Evolutionary conservation across 2,113 vertebrate species (phyloP).

Genomic region (Chiloscyllium plagiosum): DNA sequence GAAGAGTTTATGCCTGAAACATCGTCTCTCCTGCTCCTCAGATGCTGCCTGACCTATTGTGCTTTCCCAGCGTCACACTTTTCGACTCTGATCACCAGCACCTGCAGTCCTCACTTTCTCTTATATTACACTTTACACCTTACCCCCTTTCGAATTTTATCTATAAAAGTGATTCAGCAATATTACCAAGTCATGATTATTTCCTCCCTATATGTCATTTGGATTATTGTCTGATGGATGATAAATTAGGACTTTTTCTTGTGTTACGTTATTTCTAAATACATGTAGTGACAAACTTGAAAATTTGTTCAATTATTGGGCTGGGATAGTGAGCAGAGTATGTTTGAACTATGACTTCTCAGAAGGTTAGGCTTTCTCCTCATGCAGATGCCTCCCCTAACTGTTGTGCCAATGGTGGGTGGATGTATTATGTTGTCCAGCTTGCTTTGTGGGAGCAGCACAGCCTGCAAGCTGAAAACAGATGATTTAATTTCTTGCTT

Average conservation of each 20-base stretch:
- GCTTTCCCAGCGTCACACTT: too few species aligned
- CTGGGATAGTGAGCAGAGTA: neutral
- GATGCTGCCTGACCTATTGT: too few species aligned
- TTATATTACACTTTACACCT: neutral
- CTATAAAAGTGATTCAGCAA: neutral
- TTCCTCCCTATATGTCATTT: neutral
- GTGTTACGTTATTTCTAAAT: neutral
- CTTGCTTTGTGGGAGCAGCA: neutral
- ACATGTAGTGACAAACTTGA: neutral
- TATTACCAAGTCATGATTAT: neutral
- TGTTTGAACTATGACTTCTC: neutral
- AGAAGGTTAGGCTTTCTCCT: neutral
- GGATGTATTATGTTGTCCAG: neutral
- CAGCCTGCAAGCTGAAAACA: neutral
- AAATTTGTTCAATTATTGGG: neutral
- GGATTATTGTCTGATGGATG: neutral
- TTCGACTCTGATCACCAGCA: too few species aligned
- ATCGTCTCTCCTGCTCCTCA: too few species aligned
- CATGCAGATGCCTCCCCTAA: neutral
- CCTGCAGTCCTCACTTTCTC: too few species aligned
- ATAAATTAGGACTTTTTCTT: neutral
- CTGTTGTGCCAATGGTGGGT: neutral
- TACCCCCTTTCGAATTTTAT: neutral
- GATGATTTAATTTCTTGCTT: constrained; percentile 1
- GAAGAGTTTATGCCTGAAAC: too few species aligned